Base-by-base conservation (phyloP, 2,888 invertebrate genomes). In the Diplazon laetatorius region DNA sequence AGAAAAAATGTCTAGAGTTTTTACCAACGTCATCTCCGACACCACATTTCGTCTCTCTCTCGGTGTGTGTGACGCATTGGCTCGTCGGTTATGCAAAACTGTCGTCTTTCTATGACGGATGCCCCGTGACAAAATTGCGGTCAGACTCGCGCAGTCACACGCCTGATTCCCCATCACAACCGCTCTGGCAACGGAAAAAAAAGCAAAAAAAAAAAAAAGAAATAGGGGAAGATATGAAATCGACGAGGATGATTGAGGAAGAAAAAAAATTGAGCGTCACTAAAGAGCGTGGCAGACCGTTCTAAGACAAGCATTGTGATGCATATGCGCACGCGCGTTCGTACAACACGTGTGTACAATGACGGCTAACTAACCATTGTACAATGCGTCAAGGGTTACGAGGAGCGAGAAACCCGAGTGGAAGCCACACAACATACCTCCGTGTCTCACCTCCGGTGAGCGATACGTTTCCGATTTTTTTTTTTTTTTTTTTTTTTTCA, bases 341-440 rank as follows among this genome's bases (percentile, higher is more conserved):
- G 84, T 87, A 86, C 52, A 46, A n/a, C 60, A 50, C 60, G 30
- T 46, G 44, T 55, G 44, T 86, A 88, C 89, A 89, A 89, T 89
- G 86, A 87, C 81, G 74, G 84, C 86, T 88, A 89, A 89, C 89
- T 88, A 89, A 87, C 87, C 86, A 88, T 89, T 89, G 89, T 87
- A 78, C 82, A 76, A 66, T 70, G 78, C 74, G 78, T 78, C 78
- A 78, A 60, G 74, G 55, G 59, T 37, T 48, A n/a, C n/a, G 72
- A 35, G 46, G 55, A 55, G 55, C 50, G 60, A 60, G 60, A 60
- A 42, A 16, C 25, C 25, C 30, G n/a, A 6, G 35, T 18, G 57
- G 30, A 35, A 65, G 30, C 48, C 50, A 50, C 52, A 50, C 52
- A 35, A 52, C 52, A 55, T 65, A 71, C 62, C 70, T 65, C 70